Conservation (phyloP, 2,113 vertebrate species). For the Dicerorhinus sumatrensis region DNA sequence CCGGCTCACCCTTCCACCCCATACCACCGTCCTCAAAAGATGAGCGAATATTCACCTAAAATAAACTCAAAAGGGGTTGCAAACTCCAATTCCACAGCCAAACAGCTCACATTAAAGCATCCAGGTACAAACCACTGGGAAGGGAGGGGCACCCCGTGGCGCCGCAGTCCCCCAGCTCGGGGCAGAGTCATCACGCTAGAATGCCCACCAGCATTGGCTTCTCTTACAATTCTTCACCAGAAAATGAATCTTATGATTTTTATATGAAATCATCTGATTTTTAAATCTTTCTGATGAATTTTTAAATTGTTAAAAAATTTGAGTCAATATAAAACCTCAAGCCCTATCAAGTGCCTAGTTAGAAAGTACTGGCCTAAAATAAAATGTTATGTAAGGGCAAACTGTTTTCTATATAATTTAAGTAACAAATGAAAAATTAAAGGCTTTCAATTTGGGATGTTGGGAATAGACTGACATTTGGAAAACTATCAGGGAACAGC, state of each 20-base stretch:
- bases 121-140: not conserved
- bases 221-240: not conserved
- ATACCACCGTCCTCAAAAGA: not conserved
- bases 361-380: not conserved
- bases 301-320: constrained; percentile 43
- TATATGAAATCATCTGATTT: not conserved
- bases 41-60: not conserved
- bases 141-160: not conserved
- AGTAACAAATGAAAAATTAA: not conserved
- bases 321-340: not conserved
- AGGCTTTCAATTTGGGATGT: not conserved
- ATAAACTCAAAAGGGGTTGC: not conserved
- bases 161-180: not conserved
- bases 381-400: not conserved
- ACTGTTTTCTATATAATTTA: not conserved
- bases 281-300: constrained; percentile 26
- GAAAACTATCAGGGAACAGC: not conserved
- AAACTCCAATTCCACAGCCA: not conserved
- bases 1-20: constrained; percentile 24
- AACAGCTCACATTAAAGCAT: not conserved
- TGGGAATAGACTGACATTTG: constrained; percentile 6
- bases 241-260: not conserved
- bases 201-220: not conserved
- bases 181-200: not conserved
- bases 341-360: not conserved